These are phyloP conservation scores for Thamnophis elegans DNA, from an alignment of 2,797 vertebrate genomes.

Conservation along the genomic window DNA sequence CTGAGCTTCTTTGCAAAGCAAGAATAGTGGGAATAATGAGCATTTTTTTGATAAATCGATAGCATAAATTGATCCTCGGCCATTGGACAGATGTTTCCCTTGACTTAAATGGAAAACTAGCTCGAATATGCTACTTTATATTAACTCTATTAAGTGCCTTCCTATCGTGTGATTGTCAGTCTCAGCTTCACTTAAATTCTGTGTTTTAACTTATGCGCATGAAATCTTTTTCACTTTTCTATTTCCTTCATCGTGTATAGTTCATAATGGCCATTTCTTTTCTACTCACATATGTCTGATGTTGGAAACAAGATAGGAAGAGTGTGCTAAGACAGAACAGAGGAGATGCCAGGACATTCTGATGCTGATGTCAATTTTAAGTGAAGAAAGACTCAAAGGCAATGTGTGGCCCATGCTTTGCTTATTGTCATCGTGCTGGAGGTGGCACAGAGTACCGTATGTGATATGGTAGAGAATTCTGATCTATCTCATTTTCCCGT, in stretches of 20 bases:
- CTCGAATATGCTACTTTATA: neutral
- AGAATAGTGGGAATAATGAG: neutral
- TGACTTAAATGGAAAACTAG: neutral
- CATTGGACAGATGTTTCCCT: neutral
- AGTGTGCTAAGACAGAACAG: neutral
- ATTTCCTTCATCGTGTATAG: neutral
- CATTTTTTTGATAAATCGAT: neutral
- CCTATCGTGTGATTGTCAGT: neutral
- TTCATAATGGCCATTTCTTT: neutral
- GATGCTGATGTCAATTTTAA: neutral
- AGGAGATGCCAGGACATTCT: neutral
- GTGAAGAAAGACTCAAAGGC: neutral
- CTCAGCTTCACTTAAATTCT: neutral
- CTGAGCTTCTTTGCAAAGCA: neutral
- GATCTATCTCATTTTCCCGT: neutral
- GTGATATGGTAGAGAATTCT: neutral
- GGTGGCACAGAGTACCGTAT: neutral
- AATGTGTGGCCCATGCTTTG: neutral
- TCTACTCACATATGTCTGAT: neutral
- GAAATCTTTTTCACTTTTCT: neutral
- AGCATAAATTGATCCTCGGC: neutral
- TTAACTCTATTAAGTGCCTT: neutral
- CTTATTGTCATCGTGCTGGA: neutral
- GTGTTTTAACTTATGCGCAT: neutral
- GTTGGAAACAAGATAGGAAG: neutral